Evolutionary conservation across 2,888 invertebrate genomes (phyloP).

Genomic region (Drosophila picticornis): DNA sequence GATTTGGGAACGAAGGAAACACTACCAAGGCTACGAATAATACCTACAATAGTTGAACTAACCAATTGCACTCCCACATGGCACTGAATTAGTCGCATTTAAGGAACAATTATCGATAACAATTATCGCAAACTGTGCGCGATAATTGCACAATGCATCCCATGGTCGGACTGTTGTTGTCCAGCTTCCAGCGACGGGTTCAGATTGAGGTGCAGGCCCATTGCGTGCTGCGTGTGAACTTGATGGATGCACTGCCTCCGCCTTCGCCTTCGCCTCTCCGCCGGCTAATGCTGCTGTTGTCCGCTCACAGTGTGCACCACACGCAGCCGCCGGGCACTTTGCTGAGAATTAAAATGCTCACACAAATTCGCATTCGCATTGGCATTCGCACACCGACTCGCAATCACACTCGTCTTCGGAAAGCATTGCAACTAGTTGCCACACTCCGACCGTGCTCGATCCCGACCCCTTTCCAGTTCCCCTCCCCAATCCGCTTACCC

Average conservation of each 20-base stretch:
- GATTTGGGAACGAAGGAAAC: background rate
- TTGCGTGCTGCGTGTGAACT: conserved; percentile 74
- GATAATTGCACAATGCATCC: conserved; percentile 13
- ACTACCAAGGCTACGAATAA: background rate
- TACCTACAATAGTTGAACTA: too few relatives aligned
- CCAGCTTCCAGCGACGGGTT: conserved; percentile 6
- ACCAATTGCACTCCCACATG: background rate
- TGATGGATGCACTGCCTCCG: conserved; percentile 77
- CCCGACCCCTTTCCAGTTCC: background rate
- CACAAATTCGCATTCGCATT: conserved; percentile 31
- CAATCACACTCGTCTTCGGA: conserved; percentile 2
- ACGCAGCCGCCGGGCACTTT: conserved; percentile 59
- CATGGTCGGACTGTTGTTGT: conserved; percentile 21
- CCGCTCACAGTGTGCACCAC: conserved; percentile 19
- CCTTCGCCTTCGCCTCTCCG: conserved; percentile 24
- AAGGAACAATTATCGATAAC: background rate
- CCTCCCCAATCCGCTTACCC: background rate
- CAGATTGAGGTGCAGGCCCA: conserved; percentile 23
- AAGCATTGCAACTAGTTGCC: conserved; percentile 27
- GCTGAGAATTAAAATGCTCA: conserved; percentile 66
- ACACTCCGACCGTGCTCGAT: background rate
- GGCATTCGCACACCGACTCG: background rate
- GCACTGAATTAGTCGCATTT: background rate
- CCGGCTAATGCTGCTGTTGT: background rate
- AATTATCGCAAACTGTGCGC: conserved; percentile 6